Conservation (phyloP, 92 coral and sea anemone species). For the Epizoanthus scotinus region DNA sequence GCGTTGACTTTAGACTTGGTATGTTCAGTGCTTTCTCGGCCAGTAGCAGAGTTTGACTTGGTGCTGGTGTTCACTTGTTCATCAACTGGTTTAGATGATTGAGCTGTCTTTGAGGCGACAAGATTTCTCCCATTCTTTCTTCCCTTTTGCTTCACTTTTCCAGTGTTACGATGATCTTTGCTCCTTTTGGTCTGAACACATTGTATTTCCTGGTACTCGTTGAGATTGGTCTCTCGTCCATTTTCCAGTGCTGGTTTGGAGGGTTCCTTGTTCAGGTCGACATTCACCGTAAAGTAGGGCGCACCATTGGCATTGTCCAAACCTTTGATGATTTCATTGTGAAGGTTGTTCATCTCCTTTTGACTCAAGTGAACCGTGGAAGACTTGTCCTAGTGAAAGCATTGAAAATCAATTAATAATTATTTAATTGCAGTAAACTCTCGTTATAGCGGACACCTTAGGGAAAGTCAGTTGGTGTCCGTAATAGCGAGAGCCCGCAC, state of each 20-base stretch:
- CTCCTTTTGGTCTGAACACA: neutral
- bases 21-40: neutral
- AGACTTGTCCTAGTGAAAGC: conserved; percentile 18
- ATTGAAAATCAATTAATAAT: neutral
- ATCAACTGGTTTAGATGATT: neutral
- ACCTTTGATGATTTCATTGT: conserved; percentile 44
- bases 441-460: no score
- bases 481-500: no score
- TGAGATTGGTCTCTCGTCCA: neutral
- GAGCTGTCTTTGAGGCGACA: neutral
- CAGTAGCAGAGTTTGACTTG: neutral
- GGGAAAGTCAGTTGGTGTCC: no score
- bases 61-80: neutral
- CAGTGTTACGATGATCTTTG: neutral
- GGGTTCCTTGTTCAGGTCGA: conserved; percentile 24
- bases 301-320: conserved; percentile 31
- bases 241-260: neutral
- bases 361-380: conserved; percentile 39
- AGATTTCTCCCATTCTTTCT: neutral
- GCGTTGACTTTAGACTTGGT: neutral
- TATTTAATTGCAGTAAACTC: neutral
- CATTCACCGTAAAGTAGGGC: conserved; percentile 12
- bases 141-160: neutral
- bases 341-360: conserved; percentile 39
- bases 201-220: conserved; percentile 3